Conservation (phyloP, 2,113 vertebrate species). For the Micronisus gabar region DNA sequence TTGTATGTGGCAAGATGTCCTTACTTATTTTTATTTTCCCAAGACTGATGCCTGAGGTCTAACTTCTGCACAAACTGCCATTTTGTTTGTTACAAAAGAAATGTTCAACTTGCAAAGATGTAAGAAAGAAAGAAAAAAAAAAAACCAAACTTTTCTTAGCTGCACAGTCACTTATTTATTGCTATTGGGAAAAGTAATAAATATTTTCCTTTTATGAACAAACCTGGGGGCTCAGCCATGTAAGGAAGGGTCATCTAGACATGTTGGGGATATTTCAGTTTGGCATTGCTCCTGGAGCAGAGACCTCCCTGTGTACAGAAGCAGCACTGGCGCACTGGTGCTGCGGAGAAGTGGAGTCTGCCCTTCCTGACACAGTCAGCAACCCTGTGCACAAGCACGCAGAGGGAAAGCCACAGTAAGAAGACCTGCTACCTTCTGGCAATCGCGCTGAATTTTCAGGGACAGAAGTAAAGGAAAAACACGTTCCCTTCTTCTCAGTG, state of each 20-base stretch:
- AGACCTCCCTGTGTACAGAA: neutral
- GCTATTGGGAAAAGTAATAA: neutral
- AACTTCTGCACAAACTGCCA: neutral
- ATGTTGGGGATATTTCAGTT: neutral
- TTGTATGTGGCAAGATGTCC: neutral
- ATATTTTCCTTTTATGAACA: neutral
- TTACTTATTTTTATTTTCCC: neutral
- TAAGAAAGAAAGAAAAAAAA: fast-evolving
- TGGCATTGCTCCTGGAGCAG: neutral
- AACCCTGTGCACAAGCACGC: neutral
- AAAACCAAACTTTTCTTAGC: neutral
- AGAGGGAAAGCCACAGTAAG: neutral
- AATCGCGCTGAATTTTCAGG: neutral
- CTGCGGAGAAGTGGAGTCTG: too few relatives aligned
- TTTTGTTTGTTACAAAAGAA: neutral
- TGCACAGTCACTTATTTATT: neutral
- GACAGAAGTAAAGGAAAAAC: neutral
- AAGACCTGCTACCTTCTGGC: neutral
- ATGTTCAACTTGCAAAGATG: neutral
- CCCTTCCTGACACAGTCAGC: neutral
- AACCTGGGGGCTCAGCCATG: neutral
- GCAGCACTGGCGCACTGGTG: neutral
- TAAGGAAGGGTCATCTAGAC: neutral
- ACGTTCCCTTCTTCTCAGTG: neutral
- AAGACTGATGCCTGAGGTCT: neutral